These are phyloP conservation scores for Austrolebias charrua DNA, from an alignment of 2,797 vertebrate species.

Conservation along the genomic window DNA sequence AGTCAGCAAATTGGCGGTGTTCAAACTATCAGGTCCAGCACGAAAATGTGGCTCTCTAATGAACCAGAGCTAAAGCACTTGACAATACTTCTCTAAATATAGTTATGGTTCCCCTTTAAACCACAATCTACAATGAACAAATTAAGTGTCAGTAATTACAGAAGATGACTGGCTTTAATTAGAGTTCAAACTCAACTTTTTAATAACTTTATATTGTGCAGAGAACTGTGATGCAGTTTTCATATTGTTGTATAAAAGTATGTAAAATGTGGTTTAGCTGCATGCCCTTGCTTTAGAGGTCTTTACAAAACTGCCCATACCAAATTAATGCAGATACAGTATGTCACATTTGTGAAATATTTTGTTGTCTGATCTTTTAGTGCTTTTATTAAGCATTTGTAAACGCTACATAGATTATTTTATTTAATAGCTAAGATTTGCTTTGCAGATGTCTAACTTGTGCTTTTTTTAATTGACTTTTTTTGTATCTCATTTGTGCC, in stretches of 20 bases:
- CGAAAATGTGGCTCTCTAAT: conserved; percentile 21
- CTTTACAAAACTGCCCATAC: too few species aligned
- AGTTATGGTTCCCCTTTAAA: background rate
- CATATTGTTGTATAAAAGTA: background rate
- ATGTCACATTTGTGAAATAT: background rate
- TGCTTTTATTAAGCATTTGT: background rate
- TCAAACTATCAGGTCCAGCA: conserved; percentile 21
- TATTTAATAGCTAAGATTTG: too few species aligned
- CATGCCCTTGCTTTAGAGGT: too few species aligned
- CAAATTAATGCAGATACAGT: too few species aligned
- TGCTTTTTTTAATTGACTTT: too few species aligned
- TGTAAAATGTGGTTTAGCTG: background rate
- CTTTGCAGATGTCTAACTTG: too few species aligned
- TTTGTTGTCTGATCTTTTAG: background rate
- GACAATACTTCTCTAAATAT: conserved; percentile 2
- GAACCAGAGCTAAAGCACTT: conserved; percentile 8
- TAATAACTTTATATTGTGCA: background rate
- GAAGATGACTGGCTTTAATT: background rate
- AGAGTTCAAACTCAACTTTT: background rate
- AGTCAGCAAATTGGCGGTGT: conserved; percentile 53
- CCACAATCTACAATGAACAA: background rate
- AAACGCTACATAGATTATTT: too few species aligned
- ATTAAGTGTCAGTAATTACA: background rate
- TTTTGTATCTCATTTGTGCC: too few species aligned
- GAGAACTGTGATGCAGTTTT: background rate